Evolutionary conservation across 2,888 invertebrate genomes (phyloP), one percentile per base, ranked within the genome.

Genomic region (Melanotus villosus): DNA sequence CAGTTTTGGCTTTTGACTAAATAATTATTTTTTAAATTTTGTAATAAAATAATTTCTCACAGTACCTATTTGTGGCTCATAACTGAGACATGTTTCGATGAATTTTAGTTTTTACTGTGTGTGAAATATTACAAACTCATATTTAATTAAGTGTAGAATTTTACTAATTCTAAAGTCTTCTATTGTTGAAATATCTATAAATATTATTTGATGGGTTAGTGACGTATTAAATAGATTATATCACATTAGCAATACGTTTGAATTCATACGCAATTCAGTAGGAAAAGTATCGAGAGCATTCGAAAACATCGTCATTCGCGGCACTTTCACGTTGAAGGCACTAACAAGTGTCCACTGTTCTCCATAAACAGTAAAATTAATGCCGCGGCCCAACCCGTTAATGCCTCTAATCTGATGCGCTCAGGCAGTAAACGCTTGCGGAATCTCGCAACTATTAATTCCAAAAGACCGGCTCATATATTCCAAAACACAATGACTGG

Each of bases 391-490:
- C 70, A 79, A 79, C 78, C 80, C 79, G 81, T 84, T 84, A 84
- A 83, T 83, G 83, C 81, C 80, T 82, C 83, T 83, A 84, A 84
- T 84, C 84, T 83, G 84, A 83, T 84, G 82, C 79, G 82, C 79
- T 80, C 80, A 78, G 78, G 80, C 81, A 82, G 81, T 83, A 83
- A 84, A 83, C 80, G 80, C 74, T 82, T 78, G 82, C 82, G 82
- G 84, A 83, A 83, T 84, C 82, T 80, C 80, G 81, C 82, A 78
- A 83, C 83, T 83, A 83, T 83, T 83, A 83, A 83, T 83, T 83
- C 80, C 79, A 73, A 72, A 71, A 73, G 81, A 77, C 82, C 78
- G 79, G 81, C 73, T 81, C 82, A 77, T 84, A 83, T 83, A 80
- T 83, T 82, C 81, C 75, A 73, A 73, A 76, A 79, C 79, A 82